Evolutionary conservation across 2,113 vertebrate species (phyloP).

Genomic region (Pterocles orientalis): DNA sequence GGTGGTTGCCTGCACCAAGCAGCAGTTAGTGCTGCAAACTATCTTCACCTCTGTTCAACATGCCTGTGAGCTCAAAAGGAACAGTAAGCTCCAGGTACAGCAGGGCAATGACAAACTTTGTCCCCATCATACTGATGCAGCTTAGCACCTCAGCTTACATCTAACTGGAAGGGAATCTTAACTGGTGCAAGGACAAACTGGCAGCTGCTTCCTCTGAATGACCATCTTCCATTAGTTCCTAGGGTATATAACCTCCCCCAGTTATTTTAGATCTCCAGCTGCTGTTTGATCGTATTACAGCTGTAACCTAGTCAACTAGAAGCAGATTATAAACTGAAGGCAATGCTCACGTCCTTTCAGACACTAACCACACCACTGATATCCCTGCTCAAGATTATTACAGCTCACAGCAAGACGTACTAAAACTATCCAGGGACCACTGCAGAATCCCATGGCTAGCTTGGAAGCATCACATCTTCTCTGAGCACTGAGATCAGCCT

Average conservation of each 20-base stretch:
- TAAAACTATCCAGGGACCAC: background rate
- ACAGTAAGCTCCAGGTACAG: background rate
- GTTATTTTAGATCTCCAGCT: conserved; percentile 50
- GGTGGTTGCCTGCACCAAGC: background rate
- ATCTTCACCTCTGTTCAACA: background rate
- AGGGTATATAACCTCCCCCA: background rate
- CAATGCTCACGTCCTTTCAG: background rate
- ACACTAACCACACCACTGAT: background rate
- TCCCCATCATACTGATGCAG: background rate
- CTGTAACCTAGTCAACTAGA: conserved; percentile 51
- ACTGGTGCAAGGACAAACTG: background rate
- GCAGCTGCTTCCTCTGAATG: background rate
- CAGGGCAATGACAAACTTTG: background rate
- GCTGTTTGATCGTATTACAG: conserved; percentile 52
- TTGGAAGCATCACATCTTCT: background rate
- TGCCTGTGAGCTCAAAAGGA: background rate
- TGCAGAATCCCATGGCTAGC: background rate
- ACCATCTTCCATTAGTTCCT: background rate
- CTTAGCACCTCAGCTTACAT: background rate
- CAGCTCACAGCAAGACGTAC: background rate
- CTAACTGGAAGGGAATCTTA: background rate
- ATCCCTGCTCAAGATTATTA: background rate
- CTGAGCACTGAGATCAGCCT: background rate
- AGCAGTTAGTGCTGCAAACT: background rate
- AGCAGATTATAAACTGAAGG: conserved; percentile 29